Percentiles rank a stretch among this genome's conserved stretches.
These are phyloP conservation scores for Tympanuchus pallidicinctus DNA, from an alignment of 2,113 vertebrate genomes.

Conservation along the genomic window DNA sequence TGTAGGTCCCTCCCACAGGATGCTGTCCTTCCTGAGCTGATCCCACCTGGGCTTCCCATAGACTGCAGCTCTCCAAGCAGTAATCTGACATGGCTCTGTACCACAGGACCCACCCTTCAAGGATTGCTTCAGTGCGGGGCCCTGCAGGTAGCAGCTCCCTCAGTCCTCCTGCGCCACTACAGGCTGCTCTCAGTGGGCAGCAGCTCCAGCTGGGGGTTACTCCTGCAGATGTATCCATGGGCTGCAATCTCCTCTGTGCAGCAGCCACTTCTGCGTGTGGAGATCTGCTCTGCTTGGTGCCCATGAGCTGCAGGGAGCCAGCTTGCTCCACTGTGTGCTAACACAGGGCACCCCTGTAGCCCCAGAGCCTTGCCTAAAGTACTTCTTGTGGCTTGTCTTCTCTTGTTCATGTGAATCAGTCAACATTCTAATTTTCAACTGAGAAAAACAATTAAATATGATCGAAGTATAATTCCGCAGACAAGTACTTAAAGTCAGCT, in stretches of 20 bases:
- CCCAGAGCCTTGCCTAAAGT: background rate
- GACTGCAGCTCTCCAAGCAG: too few relatives aligned
- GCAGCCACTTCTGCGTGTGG: too few relatives aligned
- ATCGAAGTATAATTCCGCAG: background rate
- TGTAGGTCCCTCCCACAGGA: too few relatives aligned
- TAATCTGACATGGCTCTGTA: too few relatives aligned
- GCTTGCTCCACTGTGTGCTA: background rate
- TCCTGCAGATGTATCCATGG: background rate
- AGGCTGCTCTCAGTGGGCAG: background rate
- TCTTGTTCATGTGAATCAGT: background rate
- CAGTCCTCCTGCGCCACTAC: background rate
- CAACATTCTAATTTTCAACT: background rate
- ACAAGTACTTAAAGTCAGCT: background rate
- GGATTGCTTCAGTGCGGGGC: too few relatives aligned
- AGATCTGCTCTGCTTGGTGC: too few relatives aligned
- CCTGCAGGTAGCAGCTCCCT: background rate
- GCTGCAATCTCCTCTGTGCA: too few relatives aligned
- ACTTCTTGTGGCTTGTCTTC: background rate
- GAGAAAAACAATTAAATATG: background rate
- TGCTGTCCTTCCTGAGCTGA: too few relatives aligned
- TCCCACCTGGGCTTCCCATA: too few relatives aligned
- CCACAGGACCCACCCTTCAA: too few relatives aligned
- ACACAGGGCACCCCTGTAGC: too few relatives aligned
- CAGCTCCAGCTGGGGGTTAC: too few relatives aligned
- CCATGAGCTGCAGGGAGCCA: background rate